phyloP scores from a whole-genome alignment of 1,140 invertebrate species.

The Apis mellifera region Amel_HAv3.1 CM009933.2:10734501-10735000 shows the following conservation, averaged over 20 bases:
- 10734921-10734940: too few species aligned
- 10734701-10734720: constrained; percentile 81
- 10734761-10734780: constrained; percentile 85
- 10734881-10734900: background rate
- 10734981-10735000: background rate
- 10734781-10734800: constrained; percentile 83
- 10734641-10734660: constrained; percentile 96
- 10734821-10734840: constrained; percentile 71
- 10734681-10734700: constrained; percentile 80
- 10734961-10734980: background rate
- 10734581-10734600: background rate
- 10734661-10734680: constrained; percentile 92
- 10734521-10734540: background rate
- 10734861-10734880: background rate
- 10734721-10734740: constrained; percentile 83
- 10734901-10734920: too few species aligned
- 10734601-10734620: constrained; percentile 30
- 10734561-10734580: constrained; percentile 28
- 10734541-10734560: background rate
- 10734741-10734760: constrained; percentile 88
- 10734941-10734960: too few species aligned
- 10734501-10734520: background rate
- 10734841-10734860: constrained; percentile 73
- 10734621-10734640: constrained; percentile 77
- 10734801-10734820: constrained; percentile 85